These are phyloP conservation scores for Agrochola lota DNA, from an alignment of 2,888 invertebrate species.

Conservation along the genomic window DNA sequence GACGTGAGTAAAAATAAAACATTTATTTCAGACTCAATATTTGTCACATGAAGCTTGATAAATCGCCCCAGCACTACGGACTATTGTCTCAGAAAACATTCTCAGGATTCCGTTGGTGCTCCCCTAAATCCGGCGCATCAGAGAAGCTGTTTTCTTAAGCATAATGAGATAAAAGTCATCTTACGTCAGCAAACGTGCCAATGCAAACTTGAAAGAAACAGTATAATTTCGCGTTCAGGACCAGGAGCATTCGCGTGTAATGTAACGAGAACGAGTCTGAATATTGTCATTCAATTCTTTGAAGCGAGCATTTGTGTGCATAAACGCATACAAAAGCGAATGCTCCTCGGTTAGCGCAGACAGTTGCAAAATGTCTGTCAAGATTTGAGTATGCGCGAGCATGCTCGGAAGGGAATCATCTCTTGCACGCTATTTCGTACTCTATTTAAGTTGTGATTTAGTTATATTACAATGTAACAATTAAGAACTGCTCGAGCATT, in stretches of 20 bases:
- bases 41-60: neutral
- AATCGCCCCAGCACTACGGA: neutral
- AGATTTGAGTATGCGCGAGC: neutral
- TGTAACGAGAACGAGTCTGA: neutral
- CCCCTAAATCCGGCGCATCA: neutral
- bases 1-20: slow-evolving; percentile 87
- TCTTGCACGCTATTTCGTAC: neutral
- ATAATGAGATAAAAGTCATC: neutral
- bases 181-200: neutral
- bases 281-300: neutral
- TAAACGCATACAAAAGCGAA: neutral
- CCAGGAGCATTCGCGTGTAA: neutral
- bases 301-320: neutral
- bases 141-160: neutral
- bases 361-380: neutral
- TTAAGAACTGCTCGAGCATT: neutral
- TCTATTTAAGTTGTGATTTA: neutral
- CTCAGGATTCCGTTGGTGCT: neutral
- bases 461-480: neutral
- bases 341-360: neutral
- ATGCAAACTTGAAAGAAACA: neutral
- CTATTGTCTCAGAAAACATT: neutral
- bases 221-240: neutral
- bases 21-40: neutral
- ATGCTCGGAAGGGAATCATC: neutral